Evolutionary conservation across 2,797 vertebrate genomes (phyloP).

Genomic region (Fringilla coelebs): DNA sequence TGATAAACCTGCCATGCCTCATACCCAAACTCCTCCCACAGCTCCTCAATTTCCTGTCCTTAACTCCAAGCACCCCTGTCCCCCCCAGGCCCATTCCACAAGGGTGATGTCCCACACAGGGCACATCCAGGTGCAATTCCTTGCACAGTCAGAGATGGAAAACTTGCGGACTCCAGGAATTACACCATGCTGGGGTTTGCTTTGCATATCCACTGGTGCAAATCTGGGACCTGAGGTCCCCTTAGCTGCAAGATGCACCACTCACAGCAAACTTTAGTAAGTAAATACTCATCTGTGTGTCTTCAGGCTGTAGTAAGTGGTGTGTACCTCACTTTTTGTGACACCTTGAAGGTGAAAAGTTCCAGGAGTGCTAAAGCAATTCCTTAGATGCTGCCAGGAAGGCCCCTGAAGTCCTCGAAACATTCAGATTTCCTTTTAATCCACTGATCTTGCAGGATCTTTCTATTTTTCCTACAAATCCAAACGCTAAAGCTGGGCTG

Average conservation of each 20-base stretch:
- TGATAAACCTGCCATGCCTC: neutral
- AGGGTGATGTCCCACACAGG: neutral
- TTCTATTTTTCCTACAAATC: neutral
- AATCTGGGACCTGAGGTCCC: neutral
- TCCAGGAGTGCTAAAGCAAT: neutral
- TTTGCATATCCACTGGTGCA: neutral
- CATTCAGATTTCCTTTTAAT: neutral
- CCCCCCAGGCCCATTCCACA: fast-evolving
- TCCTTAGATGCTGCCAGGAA: neutral
- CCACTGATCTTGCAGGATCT: neutral
- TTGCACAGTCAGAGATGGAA: neutral
- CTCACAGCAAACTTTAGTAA: neutral
- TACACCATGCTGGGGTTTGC: neutral
- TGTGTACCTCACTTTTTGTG: neutral
- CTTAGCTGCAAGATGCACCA: neutral
- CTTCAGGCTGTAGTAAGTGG: neutral
- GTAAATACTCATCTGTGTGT: neutral
- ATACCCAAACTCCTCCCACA: neutral
- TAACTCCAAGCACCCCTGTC: neutral
- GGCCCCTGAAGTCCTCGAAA: neutral
- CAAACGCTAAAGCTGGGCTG: neutral
- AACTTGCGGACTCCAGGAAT: neutral
- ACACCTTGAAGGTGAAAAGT: neutral
- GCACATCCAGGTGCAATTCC: neutral
- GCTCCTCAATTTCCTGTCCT: neutral